A percentile compares a stretch with the other conserved stretches of the same genome.
Evolutionary conservation across 2,113 vertebrate genomes (phyloP).

Genomic region (Sphyrna mokarran): DNA sequence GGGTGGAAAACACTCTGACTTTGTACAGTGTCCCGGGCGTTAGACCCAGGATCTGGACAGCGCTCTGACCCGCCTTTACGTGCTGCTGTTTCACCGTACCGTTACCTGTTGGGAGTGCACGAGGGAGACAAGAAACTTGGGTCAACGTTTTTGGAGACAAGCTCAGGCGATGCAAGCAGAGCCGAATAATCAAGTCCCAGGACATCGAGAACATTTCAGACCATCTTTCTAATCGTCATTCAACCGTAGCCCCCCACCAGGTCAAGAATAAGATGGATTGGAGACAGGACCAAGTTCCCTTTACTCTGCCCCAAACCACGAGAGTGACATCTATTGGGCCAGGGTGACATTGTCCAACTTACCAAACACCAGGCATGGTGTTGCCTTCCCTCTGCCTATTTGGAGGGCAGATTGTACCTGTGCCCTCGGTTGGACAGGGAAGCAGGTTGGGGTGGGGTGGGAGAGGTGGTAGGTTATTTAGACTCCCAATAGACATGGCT

Average conservation of each 20-base stretch:
- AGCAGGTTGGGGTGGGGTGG: background rate
- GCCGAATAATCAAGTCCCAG: background rate
- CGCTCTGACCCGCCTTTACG: conserved; percentile 70
- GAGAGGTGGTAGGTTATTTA: background rate
- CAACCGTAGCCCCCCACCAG: background rate
- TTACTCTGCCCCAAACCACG: background rate
- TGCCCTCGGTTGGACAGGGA: too few relatives aligned
- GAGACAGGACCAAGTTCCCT: background rate
- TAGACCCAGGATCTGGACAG: conserved; percentile 79
- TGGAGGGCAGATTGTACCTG: background rate
- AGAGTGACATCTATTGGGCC: background rate
- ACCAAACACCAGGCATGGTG: background rate
- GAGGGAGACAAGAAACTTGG: conserved; percentile 55
- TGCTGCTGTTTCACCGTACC: conserved; percentile 71
- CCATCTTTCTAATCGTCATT: background rate
- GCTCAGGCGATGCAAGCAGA: background rate
- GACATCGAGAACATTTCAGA: background rate
- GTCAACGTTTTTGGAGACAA: conserved; percentile 56
- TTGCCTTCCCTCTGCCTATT: background rate
- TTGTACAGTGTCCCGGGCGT: conserved; percentile 81
- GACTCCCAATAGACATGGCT: background rate
- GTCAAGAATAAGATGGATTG: background rate
- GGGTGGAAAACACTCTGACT: conserved; percentile 86
- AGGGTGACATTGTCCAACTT: background rate
- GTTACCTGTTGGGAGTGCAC: conserved; percentile 78